Conservation (phyloP, 2,797 vertebrate species). For the Syndactyla subalaris region DNA sequence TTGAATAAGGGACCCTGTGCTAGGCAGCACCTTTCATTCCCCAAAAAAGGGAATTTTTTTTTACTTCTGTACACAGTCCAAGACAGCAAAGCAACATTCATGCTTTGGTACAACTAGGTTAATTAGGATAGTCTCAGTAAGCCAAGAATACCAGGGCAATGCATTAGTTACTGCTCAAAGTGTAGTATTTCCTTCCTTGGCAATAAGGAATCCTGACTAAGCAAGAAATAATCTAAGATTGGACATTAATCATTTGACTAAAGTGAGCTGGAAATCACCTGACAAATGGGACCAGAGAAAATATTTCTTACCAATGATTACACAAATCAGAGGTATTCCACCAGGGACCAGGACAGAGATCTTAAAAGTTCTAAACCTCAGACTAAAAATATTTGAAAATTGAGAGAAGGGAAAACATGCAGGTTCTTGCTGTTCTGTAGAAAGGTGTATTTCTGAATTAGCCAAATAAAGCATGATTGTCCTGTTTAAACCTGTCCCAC, state of each 20-base stretch:
- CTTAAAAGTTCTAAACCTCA: not conserved
- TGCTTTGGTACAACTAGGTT: not conserved
- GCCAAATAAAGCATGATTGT: not conserved
- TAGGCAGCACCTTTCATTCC: not conserved
- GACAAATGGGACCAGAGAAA: not conserved
- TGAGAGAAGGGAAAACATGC: not conserved
- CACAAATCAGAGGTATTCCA: not conserved
- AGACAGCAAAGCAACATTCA: not conserved
- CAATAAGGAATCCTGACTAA: not conserved
- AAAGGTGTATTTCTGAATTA: not conserved
- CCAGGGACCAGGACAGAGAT: not conserved
- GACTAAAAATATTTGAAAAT: not conserved
- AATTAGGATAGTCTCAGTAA: not conserved
- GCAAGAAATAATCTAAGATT: not conserved
- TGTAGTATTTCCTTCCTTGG: not conserved
- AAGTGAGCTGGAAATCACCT: not conserved
- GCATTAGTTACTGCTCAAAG: not conserved
- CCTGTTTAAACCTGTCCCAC: not conserved
- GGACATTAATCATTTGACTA: not conserved
- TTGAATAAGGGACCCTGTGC: not conserved
- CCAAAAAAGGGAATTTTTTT: accelerated
- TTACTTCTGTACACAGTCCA: not conserved
- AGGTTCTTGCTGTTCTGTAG: not conserved
- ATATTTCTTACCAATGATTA: not conserved
- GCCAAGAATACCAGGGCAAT: not conserved